A percentile compares a stretch with the other conserved stretches of the same genome.
Evolutionary conservation across 2,797 vertebrate genomes (phyloP).

Genomic region (Neoniphon sammara): DNA sequence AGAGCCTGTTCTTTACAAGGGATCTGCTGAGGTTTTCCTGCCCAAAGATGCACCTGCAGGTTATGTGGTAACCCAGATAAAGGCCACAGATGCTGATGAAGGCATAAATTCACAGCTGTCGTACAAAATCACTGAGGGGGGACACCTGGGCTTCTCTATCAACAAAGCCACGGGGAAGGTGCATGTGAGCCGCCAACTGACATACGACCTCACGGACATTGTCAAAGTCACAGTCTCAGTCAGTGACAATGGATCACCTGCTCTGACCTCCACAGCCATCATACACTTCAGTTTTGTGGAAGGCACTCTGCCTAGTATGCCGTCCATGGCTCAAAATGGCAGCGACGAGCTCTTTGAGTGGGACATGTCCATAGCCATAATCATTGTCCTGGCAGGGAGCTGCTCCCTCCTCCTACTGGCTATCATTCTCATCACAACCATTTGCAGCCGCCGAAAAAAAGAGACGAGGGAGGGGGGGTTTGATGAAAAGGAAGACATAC

Average conservation of each 20-base stretch:
- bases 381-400: slow-evolving; percentile 92
- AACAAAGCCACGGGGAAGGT: slow-evolving; percentile 90
- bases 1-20: slow-evolving; percentile 88
- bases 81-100: slow-evolving; percentile 91
- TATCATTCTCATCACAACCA: slow-evolving; percentile 93
- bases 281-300: slow-evolving; percentile 89
- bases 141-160: slow-evolving; percentile 87
- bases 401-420: slow-evolving; percentile 93
- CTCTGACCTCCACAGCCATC: slow-evolving; percentile 87
- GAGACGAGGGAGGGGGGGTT: slow-evolving; percentile 81
- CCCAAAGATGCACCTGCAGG: slow-evolving; percentile 88
- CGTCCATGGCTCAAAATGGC: slow-evolving; percentile 81
- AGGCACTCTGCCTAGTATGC: slow-evolving; percentile 82
- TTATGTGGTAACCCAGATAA: slow-evolving; percentile 90
- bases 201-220: slow-evolving; percentile 86
- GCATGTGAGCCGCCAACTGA: slow-evolving; percentile 86
- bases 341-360: slow-evolving; percentile 85
- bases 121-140: slow-evolving; percentile 87
- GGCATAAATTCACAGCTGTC: slow-evolving; percentile 90
- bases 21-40: slow-evolving; percentile 89
- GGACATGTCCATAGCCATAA: slow-evolving; percentile 92
- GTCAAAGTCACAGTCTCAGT: slow-evolving; percentile 87
- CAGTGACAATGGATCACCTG: slow-evolving; percentile 88
- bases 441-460: slow-evolving; percentile 90
- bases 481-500: slow-evolving; percentile 85